Base-by-base conservation (phyloP, 2,113 vertebrate species). In the Tretioscincus oriximinensis region DNA sequence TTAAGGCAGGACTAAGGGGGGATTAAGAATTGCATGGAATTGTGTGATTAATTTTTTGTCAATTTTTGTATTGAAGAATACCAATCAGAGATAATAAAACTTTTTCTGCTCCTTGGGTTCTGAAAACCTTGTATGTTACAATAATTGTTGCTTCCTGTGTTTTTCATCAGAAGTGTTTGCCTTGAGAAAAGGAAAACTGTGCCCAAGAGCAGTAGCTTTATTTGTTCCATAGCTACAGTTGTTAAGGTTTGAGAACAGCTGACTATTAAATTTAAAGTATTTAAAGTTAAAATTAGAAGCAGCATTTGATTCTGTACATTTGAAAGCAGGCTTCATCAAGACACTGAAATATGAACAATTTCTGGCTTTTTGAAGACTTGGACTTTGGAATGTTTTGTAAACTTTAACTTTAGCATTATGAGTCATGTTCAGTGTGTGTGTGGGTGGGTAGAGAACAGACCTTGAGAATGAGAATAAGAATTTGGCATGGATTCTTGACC, bases 391-490 rank as follows among this genome's bases (percentile, higher is more conserved):
- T 72, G 31, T 79, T 71, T 28, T 74, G 31, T 65, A 60, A 20
- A 9, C 67, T 61, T 81, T 88, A 65, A 82, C 84, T 77, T 63
- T 75, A 81, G 63, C 82, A 86, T 77, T 0, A 1, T 92, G 90
- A 92, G 88, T 92, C 89, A 79, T 84, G 73, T 69, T 89, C 73
- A 90, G 78, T 76, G 24, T 80, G 77, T 87, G 35, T 76, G 24
- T 80, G 77, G 86, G 35, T 41, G 88, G 86, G 83, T 90, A 81
- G 82, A 85, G 73, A 81, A 4, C 78, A 16, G 1, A 61, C 0
- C 31, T 86, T 86, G 87, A 86, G 86, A 88, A 86, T 87, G 87
- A 86, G 86, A 88, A 86, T 87, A 89, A 91, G 70, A 81, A 64
- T 84, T 73, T 85, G 75, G 73, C 91, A 86, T 90, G 87, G 89